Percentiles rank a stretch among this genome's conserved stretches.
Conservation (phyloP, 2,888 invertebrate genomes). For the Hirtodrosophila confusa region DNA sequence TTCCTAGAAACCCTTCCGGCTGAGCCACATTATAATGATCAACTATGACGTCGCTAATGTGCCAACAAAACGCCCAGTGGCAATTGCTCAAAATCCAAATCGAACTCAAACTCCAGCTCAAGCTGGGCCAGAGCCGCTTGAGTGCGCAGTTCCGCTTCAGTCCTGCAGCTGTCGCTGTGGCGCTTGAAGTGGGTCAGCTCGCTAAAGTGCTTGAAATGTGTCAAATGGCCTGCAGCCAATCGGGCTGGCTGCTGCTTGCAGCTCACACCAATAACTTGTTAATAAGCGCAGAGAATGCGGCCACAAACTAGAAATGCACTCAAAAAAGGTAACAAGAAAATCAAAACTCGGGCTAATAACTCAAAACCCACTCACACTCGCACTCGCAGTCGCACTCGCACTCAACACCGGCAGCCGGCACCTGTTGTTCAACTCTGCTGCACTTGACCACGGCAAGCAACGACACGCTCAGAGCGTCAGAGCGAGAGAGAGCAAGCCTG, state of each 20-base stretch:
- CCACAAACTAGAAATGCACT: slow-evolving; percentile 44
- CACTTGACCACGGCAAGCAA: slow-evolving; percentile 50
- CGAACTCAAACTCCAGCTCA: slow-evolving; percentile 7
- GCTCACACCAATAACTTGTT: slow-evolving; percentile 55
- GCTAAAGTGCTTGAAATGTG: slow-evolving; percentile 66
- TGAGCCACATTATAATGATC: slow-evolving; percentile 37
- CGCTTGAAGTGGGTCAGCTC: slow-evolving; percentile 74
- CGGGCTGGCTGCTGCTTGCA: slow-evolving; percentile 53
- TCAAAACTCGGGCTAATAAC: slow-evolving; percentile 15
- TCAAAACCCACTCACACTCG: slow-evolving; percentile 31
- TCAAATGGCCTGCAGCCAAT: slow-evolving; percentile 70
- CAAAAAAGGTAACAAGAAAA: slow-evolving; percentile 9
- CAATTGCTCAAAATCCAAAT: slow-evolving; percentile 27
- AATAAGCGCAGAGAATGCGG: slow-evolving; percentile 69
- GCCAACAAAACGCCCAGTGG: slow-evolving; percentile 48
- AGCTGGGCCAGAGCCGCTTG: slow-evolving; percentile 2
- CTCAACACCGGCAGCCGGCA: slow-evolving; percentile 34
- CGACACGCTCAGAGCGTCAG: background rate
- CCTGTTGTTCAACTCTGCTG: slow-evolving; percentile 50
- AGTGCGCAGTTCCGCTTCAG: slow-evolving; percentile 34
- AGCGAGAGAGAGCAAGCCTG: slow-evolving; percentile 14
- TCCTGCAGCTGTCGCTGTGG: slow-evolving; percentile 21
- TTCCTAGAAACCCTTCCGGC: slow-evolving; percentile 51
- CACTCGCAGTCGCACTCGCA: background rate
- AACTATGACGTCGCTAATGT: slow-evolving; percentile 58